Evolutionary conservation across 1,140 invertebrate species (phyloP).

Genomic region (Acromyrmex charruanus): DNA sequence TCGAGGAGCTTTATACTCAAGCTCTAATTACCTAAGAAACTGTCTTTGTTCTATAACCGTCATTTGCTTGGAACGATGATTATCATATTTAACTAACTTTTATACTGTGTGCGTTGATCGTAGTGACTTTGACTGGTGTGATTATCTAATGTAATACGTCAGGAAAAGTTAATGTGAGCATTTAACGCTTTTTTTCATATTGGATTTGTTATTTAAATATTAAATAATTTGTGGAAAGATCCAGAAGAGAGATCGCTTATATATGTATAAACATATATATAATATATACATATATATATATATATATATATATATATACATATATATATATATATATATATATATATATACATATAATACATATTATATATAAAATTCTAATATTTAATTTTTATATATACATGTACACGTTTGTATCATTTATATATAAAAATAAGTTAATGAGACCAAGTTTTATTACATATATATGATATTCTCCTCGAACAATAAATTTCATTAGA

Average conservation of each 20-base stretch:
- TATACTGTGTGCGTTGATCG: slow-evolving; percentile 70
- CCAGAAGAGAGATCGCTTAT: background rate
- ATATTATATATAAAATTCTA: background rate
- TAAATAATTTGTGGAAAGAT: background rate
- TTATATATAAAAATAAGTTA: slow-evolving; percentile 11
- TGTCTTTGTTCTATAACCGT: slow-evolving; percentile 37
- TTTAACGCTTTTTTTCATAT: background rate
- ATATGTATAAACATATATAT: slow-evolving; percentile 9
- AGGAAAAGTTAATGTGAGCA: background rate
- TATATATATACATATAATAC: slow-evolving; percentile 2
- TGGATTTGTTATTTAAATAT: slow-evolving; percentile 29
- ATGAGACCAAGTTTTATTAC: slow-evolving; percentile 9
- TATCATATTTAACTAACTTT: slow-evolving; percentile 74
- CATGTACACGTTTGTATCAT: background rate
- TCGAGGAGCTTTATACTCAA: slow-evolving; percentile 75
- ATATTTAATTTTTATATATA: slow-evolving; percentile 17
- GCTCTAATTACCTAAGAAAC: slow-evolving; percentile 74
- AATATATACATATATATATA: background rate
- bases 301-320: slow-evolving; percentile 12
- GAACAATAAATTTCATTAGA: slow-evolving; percentile 18
- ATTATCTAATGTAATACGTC: slow-evolving; percentile 43
- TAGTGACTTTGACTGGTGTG: slow-evolving; percentile 70
- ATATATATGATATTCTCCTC: slow-evolving; percentile 1
- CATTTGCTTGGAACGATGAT: slow-evolving; percentile 62
- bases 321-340: background rate